These are phyloP conservation scores for Papilio polytes DNA, from an alignment of 1,140 invertebrate genomes.

Conservation along the genomic window DNA sequence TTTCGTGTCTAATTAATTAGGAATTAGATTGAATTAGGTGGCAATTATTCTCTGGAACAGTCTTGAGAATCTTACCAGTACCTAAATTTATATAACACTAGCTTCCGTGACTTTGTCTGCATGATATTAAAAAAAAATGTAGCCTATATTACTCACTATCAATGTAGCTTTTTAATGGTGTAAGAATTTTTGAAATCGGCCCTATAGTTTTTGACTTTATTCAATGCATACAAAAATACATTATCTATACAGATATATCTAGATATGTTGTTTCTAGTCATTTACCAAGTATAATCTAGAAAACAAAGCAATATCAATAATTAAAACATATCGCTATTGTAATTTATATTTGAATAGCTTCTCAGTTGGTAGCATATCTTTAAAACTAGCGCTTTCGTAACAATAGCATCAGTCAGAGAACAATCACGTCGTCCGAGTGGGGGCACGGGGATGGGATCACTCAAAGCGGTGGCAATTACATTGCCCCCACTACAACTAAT, in stretches of 20 bases:
- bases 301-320: background rate
- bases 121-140: too few species aligned
- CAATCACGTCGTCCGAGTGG: background rate
- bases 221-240: too few species aligned
- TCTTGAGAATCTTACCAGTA: background rate
- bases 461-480: background rate
- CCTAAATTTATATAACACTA: too few species aligned
- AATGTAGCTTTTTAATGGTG: too few species aligned
- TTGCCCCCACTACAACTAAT: background rate
- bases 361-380: background rate
- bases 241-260: too few species aligned
- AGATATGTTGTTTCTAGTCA: background rate
- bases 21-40: background rate
- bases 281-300: background rate
- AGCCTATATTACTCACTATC: too few species aligned
- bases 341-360: background rate
- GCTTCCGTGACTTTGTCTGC: too few species aligned
- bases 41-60: background rate
- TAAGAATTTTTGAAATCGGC: too few species aligned
- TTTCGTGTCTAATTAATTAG: constrained; percentile 2
- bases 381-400: constrained; percentile 4
- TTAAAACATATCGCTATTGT: background rate
- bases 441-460: background rate
- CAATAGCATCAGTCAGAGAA: background rate
- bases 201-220: too few species aligned